Evolutionary conservation across 2,888 invertebrate species (phyloP).

Genomic region (Cyclophora albipunctata): DNA sequence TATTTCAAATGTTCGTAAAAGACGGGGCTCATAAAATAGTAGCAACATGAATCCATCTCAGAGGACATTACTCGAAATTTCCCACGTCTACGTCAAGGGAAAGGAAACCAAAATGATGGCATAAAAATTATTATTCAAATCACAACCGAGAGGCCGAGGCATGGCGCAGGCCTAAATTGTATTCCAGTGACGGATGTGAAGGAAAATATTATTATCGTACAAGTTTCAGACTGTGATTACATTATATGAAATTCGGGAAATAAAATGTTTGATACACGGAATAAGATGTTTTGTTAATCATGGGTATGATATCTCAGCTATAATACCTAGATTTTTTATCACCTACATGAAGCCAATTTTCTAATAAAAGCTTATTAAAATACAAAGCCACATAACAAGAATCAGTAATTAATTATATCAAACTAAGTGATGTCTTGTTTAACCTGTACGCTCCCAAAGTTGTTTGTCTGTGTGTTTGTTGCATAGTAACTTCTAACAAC

Average conservation of each 20-base stretch:
- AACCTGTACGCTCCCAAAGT: too few species aligned
- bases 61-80: conserved; percentile 63
- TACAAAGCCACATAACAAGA: too few species aligned
- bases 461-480: too few species aligned
- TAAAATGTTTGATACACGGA: neutral
- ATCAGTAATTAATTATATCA: too few species aligned
- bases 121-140: conserved; percentile 73
- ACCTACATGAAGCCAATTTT: too few species aligned
- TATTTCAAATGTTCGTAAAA: conserved; percentile 14
- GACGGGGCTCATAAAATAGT: conserved; percentile 10
- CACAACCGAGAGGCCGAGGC: conserved; percentile 57
- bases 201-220: conserved; percentile 55
- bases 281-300: neutral
- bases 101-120: conserved; percentile 70
- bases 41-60: conserved; percentile 34
- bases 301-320: conserved; percentile 1
- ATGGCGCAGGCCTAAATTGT: conserved; percentile 67
- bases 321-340: too few species aligned
- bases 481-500: too few species aligned
- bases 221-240: conserved; percentile 27
- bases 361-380: too few species aligned
- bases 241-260: conserved; percentile 12
- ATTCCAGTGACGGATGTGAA: conserved; percentile 61
- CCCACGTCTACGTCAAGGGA: conserved; percentile 63
- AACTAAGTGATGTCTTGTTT: too few species aligned